Evolutionary conservation across 2,888 invertebrate genomes (phyloP), one percentile per base, ranked within the genome.

Genomic region (Cetonia aurata): DNA sequence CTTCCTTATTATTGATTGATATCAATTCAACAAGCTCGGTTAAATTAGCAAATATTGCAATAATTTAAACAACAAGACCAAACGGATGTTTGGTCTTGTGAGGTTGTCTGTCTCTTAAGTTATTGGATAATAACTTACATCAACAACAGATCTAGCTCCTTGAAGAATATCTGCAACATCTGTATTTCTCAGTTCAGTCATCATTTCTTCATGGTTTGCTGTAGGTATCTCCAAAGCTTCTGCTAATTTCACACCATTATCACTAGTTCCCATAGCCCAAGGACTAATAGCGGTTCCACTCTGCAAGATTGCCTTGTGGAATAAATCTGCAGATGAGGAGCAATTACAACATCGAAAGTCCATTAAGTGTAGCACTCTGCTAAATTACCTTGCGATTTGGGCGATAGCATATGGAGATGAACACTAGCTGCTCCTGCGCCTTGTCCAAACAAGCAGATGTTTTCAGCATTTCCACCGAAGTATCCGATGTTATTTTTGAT

Each of bases 291-390:
- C 74, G n/a, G 71, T 67, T n/a, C 80, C 81, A 70, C 81, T 80
- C 74, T 80, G 80, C 12, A 77, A 66, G 25, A 81, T 80, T 6
- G 79, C 80, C 69, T 76, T 79, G 52, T 80, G 77, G 67, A 80
- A 80, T 10, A 80, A 71, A 0, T 77, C 78, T 71, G 25, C 37
- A 37, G 8, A 37, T 37, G 4, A 25, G 48, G 59, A 52, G 12
- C 37, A 10, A 44, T 46, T 48, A n/a, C n/a, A 6, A 48, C 10
- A 31, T 25, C 9, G n/a, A 15, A 42, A 25, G 6, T 48, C 17
- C 8, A 33, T n/a, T 25, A 25, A 25, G 25, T 25, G 25, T 25
- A 25, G 6, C 15, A 46, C n/a, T 46, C 6, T 46, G 12, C 25
- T 13, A 31, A 50, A 8, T 15, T 57, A 68, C 68, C 68, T 46